Evolutionary conservation across 2,797 vertebrate genomes (phyloP).

Genomic region (Falco biarmicus): DNA sequence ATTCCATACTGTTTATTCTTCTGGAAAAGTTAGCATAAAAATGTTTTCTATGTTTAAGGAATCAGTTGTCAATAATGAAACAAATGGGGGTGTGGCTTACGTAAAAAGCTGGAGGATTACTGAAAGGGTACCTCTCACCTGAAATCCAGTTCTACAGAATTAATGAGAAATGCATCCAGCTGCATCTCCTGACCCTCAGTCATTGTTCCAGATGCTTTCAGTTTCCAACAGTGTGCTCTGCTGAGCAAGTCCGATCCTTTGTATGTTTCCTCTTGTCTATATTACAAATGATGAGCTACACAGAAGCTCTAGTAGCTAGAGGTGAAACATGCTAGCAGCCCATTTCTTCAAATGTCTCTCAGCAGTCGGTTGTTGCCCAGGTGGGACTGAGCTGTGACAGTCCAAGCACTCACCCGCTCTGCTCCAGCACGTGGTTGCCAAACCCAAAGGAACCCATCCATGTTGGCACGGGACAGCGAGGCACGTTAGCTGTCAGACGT

Average conservation of each 20-base stretch:
- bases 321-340: neutral
- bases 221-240: neutral
- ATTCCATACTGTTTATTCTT: neutral
- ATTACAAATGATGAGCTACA: rapidly evolving
- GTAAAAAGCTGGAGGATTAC: neutral
- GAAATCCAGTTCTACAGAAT: neutral
- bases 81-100: neutral
- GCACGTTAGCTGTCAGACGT: rapidly evolving
- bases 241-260: neutral
- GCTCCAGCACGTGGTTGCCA: neutral
- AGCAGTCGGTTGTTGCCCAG: neutral
- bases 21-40: neutral
- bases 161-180: neutral
- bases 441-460: rapidly evolving
- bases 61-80: neutral
- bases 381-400: neutral
- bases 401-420: rapidly evolving
- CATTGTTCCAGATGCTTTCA: neutral
- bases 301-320: neutral
- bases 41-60: neutral
- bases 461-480: neutral
- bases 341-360: neutral
- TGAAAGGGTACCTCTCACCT: neutral
- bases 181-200: neutral
- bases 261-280: neutral